A percentile compares a stretch with the other conserved stretches of the same genome.
Conservation (phyloP, 1,140 invertebrate genomes). For the Wiebesia pumilae region DNA sequence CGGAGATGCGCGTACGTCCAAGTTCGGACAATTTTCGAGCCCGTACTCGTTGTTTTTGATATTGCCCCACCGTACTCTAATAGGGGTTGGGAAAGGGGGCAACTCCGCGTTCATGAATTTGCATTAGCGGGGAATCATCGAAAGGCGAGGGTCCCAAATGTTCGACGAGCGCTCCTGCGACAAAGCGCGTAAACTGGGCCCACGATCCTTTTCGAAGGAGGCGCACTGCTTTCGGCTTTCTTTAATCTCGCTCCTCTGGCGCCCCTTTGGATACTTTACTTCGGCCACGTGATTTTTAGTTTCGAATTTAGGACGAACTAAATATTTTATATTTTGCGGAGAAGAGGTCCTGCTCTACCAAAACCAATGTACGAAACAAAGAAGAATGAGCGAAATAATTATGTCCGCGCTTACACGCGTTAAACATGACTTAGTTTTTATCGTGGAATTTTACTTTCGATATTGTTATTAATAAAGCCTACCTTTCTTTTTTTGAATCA, state of each 20-base stretch:
- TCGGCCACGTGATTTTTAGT: neutral
- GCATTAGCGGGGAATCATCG: slow-evolving; percentile 20
- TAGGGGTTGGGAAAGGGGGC: neutral
- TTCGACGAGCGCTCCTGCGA: neutral
- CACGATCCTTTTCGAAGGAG: slow-evolving; percentile 35
- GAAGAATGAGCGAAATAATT: too few species aligned
- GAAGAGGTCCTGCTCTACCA: too few species aligned
- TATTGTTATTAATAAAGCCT: too few species aligned
- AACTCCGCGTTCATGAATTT: slow-evolving; percentile 22
- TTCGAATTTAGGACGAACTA: neutral
- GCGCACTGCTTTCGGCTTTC: slow-evolving; percentile 42
- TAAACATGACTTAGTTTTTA: neutral
- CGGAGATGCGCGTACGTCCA: neutral
- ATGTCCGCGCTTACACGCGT: too few species aligned
- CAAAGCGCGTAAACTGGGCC: slow-evolving; percentile 10
- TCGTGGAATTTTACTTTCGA: too few species aligned
- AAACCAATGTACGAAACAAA: too few species aligned
- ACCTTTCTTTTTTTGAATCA: too few species aligned
- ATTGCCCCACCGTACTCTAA: slow-evolving; percentile 14
- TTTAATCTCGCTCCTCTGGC: slow-evolving; percentile 25
- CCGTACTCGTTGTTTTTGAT: slow-evolving; percentile 24
- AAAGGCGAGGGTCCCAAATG: too few species aligned
- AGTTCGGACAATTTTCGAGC: slow-evolving; percentile 3
- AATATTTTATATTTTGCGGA: neutral
- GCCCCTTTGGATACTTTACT: neutral